phyloP scores from a whole-genome alignment of 2,113 vertebrate genomes.

The Hemichromis elongatus region DNA sequence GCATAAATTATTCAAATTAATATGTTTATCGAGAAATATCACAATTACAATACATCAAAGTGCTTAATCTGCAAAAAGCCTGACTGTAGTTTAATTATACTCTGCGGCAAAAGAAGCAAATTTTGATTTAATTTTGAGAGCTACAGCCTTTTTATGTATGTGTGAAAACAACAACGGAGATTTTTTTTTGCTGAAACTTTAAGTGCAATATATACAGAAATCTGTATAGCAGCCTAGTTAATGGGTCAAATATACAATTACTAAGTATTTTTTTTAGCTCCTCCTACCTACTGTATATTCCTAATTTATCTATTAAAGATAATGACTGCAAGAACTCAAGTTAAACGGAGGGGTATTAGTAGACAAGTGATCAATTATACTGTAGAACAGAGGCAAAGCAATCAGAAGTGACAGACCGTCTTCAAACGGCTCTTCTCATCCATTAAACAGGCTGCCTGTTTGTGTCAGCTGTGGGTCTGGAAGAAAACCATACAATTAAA shows the following conservation, averaged over 20 bases:
- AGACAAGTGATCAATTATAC: conserved; percentile 69
- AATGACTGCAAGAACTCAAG: conserved; percentile 38
- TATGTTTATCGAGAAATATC: conserved; percentile 65
- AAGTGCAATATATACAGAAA: background rate
- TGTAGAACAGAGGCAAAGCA: conserved; percentile 61
- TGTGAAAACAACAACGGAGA: background rate
- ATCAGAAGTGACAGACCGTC: conserved; percentile 72
- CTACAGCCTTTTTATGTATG: background rate
- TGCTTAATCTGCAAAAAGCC: conserved; percentile 65
- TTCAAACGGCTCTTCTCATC: conserved; percentile 68
- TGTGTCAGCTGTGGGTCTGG: conserved; percentile 70
- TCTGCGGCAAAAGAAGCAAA: background rate
- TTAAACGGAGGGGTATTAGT: conserved; percentile 54
- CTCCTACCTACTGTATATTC: background rate
- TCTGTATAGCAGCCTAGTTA: background rate
- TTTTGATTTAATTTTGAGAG: conserved; percentile 25
- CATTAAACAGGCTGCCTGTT: conserved; percentile 75
- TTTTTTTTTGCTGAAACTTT: background rate
- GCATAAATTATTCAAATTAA: conserved; percentile 77
- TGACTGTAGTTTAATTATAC: conserved; percentile 48
- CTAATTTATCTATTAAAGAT: conserved; percentile 42
- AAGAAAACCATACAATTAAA: conserved; percentile 76
- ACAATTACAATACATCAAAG: conserved; percentile 60
- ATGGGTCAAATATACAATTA: background rate
- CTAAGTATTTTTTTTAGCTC: background rate